phyloP scores from a whole-genome alignment of 2,888 invertebrate species.

The Torymus auratus region DNA sequence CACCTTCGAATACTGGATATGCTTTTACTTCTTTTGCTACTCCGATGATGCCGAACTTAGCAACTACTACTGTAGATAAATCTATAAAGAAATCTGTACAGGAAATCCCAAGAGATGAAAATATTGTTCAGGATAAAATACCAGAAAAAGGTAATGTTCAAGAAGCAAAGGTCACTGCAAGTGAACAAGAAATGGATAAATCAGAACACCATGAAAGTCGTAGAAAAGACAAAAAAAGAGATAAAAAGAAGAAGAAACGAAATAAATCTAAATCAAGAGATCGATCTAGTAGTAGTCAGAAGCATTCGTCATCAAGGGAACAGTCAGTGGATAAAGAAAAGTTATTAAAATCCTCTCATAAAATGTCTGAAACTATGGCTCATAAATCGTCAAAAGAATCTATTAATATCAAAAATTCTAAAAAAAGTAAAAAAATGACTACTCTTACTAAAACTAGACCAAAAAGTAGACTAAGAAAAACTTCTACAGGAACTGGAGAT shows the following conservation, averaged over 20 bases:
- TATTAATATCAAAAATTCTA: not conserved
- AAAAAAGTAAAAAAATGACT: slow-evolving; percentile 23
- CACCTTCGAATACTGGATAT: not conserved
- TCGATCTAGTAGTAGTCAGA: slow-evolving; percentile 33
- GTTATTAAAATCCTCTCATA: slow-evolving; percentile 42
- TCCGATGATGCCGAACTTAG: slow-evolving; percentile 29
- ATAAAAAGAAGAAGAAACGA: slow-evolving; percentile 46
- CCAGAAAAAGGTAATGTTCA: not conserved
- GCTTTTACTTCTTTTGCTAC: slow-evolving; percentile 30
- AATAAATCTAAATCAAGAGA: slow-evolving; percentile 41
- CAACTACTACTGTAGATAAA: slow-evolving; percentile 2
- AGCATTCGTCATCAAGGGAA: slow-evolving; percentile 19
- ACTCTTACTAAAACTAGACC: slow-evolving; percentile 11
- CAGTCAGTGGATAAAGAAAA: slow-evolving; percentile 32
- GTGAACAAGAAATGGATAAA: slow-evolving; percentile 28
- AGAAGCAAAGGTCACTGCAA: not conserved
- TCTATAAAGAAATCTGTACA: slow-evolving; percentile 9
- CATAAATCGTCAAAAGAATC: slow-evolving; percentile 28
- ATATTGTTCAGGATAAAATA: not conserved
- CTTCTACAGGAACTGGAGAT: slow-evolving; percentile 37
- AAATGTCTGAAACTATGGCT: slow-evolving; percentile 10
- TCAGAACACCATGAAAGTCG: slow-evolving; percentile 31
- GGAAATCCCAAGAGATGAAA: not conserved
- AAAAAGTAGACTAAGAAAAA: slow-evolving; percentile 36
- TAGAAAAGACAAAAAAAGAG: slow-evolving; percentile 31